A percentile compares a stretch with the other conserved stretches of the same genome.
These are phyloP conservation scores for Limnephilus auricula DNA, from an alignment of 2,888 invertebrate species.

Conservation along the genomic window DNA sequence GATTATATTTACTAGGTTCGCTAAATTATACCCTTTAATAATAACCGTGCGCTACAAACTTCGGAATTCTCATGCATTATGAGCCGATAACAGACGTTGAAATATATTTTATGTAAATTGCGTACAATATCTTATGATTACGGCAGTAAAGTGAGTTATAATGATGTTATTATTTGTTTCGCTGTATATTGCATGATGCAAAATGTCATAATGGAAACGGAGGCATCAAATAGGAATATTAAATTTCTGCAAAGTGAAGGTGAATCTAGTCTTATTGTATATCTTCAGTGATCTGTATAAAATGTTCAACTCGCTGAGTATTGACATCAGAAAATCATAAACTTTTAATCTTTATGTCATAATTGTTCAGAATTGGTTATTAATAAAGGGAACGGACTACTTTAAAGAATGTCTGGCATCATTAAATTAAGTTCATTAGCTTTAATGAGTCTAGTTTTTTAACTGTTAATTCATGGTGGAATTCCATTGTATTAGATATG, in stretches of 20 bases:
- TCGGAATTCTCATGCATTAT: background rate
- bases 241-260: background rate
- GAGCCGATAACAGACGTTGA: background rate
- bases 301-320: too few relatives aligned
- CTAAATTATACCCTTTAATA: background rate
- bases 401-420: too few relatives aligned
- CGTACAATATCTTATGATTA: background rate
- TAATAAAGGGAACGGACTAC: too few relatives aligned
- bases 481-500: too few relatives aligned
- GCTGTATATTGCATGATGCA: background rate
- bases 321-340: too few relatives aligned
- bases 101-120: slow-evolving; percentile 29
- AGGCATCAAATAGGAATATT: background rate
- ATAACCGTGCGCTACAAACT: background rate
- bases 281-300: too few relatives aligned
- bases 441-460: too few relatives aligned
- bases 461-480: too few relatives aligned
- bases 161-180: background rate
- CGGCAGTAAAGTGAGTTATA: background rate
- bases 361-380: too few relatives aligned
- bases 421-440: too few relatives aligned
- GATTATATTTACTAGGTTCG: background rate
- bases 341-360: too few relatives aligned
- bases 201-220: background rate
- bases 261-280: too few relatives aligned